These are phyloP conservation scores for Tenualosa ilisha DNA, from an alignment of 2,797 vertebrate genomes.

Conservation along the genomic window DNA sequence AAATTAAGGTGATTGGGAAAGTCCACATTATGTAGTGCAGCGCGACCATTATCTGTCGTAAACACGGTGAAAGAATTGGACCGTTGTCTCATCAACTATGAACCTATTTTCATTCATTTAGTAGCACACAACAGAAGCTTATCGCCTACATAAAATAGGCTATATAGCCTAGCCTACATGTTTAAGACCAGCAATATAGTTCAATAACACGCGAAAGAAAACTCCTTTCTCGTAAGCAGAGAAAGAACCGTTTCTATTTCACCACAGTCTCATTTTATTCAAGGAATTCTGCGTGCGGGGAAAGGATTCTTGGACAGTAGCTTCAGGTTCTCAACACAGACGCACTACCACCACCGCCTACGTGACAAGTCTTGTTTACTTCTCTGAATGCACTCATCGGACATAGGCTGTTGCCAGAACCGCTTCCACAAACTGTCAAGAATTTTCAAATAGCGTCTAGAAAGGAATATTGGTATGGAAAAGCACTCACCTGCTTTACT, in stretches of 20 bases:
- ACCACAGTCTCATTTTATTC: neutral
- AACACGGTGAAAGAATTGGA: neutral
- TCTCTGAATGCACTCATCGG: conserved; percentile 41
- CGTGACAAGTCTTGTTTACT: conserved; percentile 71
- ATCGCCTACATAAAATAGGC: conserved; percentile 3
- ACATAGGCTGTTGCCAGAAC: neutral
- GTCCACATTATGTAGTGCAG: neutral
- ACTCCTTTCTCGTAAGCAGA: neutral
- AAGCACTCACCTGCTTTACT: conserved; percentile 63
- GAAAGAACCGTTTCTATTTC: neutral
- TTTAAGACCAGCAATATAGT: neutral
- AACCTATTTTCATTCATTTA: neutral
- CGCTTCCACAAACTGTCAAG: neutral
- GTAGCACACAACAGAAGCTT: neutral
- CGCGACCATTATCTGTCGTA: neutral
- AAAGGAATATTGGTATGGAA: neutral
- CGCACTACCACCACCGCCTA: conserved; percentile 38
- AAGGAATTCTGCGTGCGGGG: neutral
- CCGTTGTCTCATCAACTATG: neutral
- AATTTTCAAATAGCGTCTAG: neutral
- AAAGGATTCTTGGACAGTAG: conserved; percentile 27
- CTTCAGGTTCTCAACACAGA: conserved; percentile 41
- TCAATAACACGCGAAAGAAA: neutral
- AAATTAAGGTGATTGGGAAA: neutral
- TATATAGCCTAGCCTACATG: conserved; percentile 15